Base-by-base conservation (phyloP, 2,888 invertebrate species). In the Silvanus unidentatus region DNA sequence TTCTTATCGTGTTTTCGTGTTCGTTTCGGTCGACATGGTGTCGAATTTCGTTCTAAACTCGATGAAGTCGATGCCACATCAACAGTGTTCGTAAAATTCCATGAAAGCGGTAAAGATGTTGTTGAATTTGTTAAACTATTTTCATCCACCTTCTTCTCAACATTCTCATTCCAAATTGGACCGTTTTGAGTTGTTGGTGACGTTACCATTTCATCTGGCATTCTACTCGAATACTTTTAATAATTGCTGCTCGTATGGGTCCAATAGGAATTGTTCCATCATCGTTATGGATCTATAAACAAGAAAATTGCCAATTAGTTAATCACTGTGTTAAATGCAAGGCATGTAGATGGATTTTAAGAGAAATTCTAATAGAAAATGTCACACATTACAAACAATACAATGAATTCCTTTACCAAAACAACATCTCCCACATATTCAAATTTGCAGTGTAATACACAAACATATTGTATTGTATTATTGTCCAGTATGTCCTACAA, bases 241-340 rank as follows among this genome's bases (percentile, higher is more conserved):
- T 62, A 89, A 77, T 75, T 88, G 88, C 72, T 85, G 82, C 70
- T 89, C 89, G 66, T 89, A 88, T 36, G 84, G 88, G 74, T 87
- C 86, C 69, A 80, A 42, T 13, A 50, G 46, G 40, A 52, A 51
- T 13, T 54, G 53, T 2, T 57, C 54, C 57, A 56, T 56, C 40
- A 32, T 32, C 4, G 4, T 32, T 5, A 32, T 22, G 22, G 22
- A 22, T 22, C 22, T 22, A 8, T 22, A 22, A 22, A 22, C 4
- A 22, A 22, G 8, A 22, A 5, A 22, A 8, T 22, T 5, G 8
- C 8, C 8, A 22, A 22, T 22, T 22, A 22, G 8, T 22, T 22
- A n/a, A 22, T 3, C 3, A 22, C 3, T 8, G 22, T 5, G 3
- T 22, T 5, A 22, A 5, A 8, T 22, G 22, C 22, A 22, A 22